phyloP scores from a whole-genome alignment of 2,888 invertebrate species.

The Habroteleia sp. region DNA sequence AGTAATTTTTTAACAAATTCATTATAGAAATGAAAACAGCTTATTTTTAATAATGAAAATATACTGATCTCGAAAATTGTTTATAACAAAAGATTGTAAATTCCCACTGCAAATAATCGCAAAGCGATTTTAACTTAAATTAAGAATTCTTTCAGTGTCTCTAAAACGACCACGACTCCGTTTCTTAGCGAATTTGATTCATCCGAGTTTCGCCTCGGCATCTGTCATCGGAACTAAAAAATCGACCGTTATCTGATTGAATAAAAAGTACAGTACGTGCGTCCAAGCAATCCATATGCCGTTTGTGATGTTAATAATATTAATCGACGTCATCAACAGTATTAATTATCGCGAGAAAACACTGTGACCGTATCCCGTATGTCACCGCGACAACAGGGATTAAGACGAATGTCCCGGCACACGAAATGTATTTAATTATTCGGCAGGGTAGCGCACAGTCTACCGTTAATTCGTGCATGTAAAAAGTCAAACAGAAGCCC shows the following conservation, averaged over 20 bases:
- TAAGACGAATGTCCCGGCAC: constrained; percentile 54
- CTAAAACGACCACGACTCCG: no score
- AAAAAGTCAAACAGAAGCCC: constrained; percentile 29
- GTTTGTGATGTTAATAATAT: constrained; percentile 61
- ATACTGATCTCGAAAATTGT: no score
- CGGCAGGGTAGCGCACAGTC: constrained; percentile 31
- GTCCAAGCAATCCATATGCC: constrained; percentile 53
- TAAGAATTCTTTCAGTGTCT: no score
- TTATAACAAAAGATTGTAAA: no score
- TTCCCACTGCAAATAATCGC: no score
- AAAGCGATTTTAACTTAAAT: no score
- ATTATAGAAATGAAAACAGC: no score
- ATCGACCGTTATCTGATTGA: constrained; percentile 47
- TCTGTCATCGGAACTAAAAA: constrained; percentile 51
- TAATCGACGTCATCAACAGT: constrained; percentile 62
- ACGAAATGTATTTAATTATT: constrained; percentile 58
- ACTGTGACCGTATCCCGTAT: constrained; percentile 59
- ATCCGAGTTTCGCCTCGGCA: no score
- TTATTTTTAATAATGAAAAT: no score
- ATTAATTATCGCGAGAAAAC: constrained; percentile 63
- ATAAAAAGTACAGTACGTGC: constrained; percentile 33
- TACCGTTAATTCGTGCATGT: constrained; percentile 28
- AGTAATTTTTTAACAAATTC: no score
- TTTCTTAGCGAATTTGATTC: no score
- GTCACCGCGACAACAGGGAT: constrained; percentile 51